Conservation (phyloP, 2,113 vertebrate species). For the Rhineura floridana region DNA sequence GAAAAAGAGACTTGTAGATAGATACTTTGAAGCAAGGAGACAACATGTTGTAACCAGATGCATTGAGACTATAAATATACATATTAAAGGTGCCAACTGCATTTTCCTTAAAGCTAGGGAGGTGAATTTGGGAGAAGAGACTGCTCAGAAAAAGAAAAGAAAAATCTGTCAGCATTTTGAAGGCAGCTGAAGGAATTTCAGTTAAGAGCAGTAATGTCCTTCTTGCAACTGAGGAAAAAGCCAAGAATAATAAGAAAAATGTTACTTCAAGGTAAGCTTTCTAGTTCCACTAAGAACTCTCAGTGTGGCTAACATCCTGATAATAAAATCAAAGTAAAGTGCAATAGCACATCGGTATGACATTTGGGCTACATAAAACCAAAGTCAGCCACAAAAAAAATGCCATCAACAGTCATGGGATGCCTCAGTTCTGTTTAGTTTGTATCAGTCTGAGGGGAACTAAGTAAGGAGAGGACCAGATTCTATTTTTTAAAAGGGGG, state of each 20-base stretch:
- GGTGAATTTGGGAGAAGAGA: conserved; percentile 3
- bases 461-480: background rate
- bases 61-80: conserved; percentile 5
- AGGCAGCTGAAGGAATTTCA: background rate
- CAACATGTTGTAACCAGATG: background rate
- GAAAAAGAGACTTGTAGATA: conserved; percentile 14
- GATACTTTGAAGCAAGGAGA: background rate
- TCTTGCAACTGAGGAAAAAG: background rate
- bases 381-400: background rate
- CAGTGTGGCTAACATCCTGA: background rate
- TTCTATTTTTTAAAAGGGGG: background rate
- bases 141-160: background rate
- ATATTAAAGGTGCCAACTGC: conserved; percentile 11
- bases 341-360: background rate
- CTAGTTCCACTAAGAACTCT: background rate
- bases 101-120: background rate
- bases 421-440: background rate
- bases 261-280: background rate
- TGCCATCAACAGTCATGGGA: background rate
- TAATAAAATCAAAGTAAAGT: background rate
- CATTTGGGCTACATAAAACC: background rate
- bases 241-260: background rate
- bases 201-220: background rate
- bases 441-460: background rate
- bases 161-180: background rate